Base-by-base conservation (phyloP, 2,888 invertebrate genomes). In the Rutpela maculata region DNA sequence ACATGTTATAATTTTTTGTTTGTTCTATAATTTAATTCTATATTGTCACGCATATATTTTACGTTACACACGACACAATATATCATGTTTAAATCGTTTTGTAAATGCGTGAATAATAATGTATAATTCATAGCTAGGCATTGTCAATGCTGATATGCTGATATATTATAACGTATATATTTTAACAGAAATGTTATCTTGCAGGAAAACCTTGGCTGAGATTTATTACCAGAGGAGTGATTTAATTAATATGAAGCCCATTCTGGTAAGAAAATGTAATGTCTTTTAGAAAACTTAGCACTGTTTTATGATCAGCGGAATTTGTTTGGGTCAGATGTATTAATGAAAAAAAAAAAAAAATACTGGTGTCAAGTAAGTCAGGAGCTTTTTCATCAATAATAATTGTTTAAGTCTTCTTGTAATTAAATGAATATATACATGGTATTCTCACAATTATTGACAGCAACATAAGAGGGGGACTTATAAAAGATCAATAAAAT, bases 91-190 rank as follows among this genome's bases (percentile, higher is more conserved):
- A 22, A 59, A 59, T 43, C 43, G 15, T 50, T 50, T 50, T 60
- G 22, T 60, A 60, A 26, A 31, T 60, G 60, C 15, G 60, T 60
- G 63, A 18, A 17, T 31, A 31, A 18, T 63, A 63, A 63, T 63
- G 63, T 38, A 38, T 63, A 63, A 63, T 63, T 63, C 63, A 63
- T 63, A 38, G 35, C 31, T 63, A 1, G 35, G 62, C n/a, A 63
- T 26, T 63, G 63, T 31, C 38, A 63, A 35, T 35, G 63, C 63
- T 12, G 31, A 63, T 38, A 38, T 38, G 35, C 63, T 18, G 31
- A 35, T 63, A 63, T 63, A 63, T 12, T 12, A 9, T 43, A 43
- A 15, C 43, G 3, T 38, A 38, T 63, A 38, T 26, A 63, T 63
- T 18, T 31, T 17, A 18, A 35, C 11, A 63, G 31, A 63, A 31